These are phyloP conservation scores for Radopholus similis DNA, from an alignment of 1,140 invertebrate species.

Conservation along the genomic window DNA sequence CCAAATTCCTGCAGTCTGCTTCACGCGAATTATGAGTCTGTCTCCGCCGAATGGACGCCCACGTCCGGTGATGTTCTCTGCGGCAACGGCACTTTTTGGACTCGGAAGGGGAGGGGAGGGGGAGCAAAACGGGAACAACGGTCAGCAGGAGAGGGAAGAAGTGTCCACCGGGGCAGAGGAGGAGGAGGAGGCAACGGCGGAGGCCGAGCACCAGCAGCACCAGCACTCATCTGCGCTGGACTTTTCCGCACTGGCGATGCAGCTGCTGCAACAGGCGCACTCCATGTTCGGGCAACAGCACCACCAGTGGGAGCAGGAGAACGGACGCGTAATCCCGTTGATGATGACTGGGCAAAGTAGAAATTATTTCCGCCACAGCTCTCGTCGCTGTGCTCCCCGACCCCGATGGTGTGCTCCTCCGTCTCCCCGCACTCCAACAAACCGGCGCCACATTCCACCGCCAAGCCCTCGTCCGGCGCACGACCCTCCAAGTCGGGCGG, in stretches of 20 bases:
- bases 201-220: neutral
- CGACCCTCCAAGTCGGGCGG: neutral
- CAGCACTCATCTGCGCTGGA: neutral
- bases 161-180: too few species aligned
- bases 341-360: neutral
- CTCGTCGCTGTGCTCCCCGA: neutral
- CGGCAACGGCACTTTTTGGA: too few species aligned
- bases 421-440: neutral
- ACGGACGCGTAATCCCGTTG: neutral
- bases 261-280: neutral
- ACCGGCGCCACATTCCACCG: too few species aligned
- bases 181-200: neutral
- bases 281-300: neutral
- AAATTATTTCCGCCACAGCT: neutral
- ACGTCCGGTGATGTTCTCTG: too few species aligned
- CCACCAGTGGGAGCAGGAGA: neutral
- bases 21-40: too few species aligned
- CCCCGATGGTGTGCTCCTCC: neutral
- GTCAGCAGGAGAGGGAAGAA: neutral
- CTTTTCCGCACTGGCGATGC: neutral
- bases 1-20: too few species aligned
- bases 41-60: too few species aligned
- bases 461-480: too few species aligned
- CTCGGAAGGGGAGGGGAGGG: neutral
- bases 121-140: neutral